These are phyloP conservation scores for Tenthredo notha DNA, from an alignment of 2,888 invertebrate genomes.

Conservation along the genomic window DNA sequence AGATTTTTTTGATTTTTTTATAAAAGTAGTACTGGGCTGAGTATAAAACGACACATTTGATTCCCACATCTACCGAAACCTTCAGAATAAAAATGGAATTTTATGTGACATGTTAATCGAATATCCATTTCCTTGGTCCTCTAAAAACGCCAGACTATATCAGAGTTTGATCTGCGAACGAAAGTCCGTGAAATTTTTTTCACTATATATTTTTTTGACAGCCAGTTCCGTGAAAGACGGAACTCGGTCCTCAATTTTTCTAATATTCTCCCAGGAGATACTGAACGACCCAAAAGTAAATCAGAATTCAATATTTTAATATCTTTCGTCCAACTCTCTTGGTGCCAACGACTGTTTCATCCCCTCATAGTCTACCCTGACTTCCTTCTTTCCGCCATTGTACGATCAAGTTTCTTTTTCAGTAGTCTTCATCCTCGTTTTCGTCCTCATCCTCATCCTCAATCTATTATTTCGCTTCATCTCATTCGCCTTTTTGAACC, in stretches of 20 bases:
- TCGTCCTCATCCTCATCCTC: slow-evolving; percentile 43
- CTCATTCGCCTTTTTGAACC: slow-evolving; percentile 12
- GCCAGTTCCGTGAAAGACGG: slow-evolving; percentile 9
- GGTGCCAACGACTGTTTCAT: slow-evolving; percentile 36
- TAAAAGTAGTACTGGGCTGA: background rate
- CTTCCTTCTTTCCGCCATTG: background rate
- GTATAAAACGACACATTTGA: slow-evolving; percentile 2
- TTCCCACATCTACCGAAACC: background rate
- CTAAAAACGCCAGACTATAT: background rate
- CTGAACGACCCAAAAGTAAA: slow-evolving; percentile 24
- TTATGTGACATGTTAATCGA: slow-evolving; percentile 22
- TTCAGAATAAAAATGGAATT: background rate
- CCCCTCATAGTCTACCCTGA: slow-evolving; percentile 30
- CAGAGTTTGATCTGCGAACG: background rate
- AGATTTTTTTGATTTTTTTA: background rate
- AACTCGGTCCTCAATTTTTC: slow-evolving; percentile 7
- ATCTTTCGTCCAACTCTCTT: slow-evolving; percentile 43
- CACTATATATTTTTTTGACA: background rate
- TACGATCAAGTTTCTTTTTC: slow-evolving; percentile 35
- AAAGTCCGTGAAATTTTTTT: slow-evolving; percentile 8
- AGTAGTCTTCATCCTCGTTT: slow-evolving; percentile 45
- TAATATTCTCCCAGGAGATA: slow-evolving; percentile 40
- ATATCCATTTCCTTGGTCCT: background rate
- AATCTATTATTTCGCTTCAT: slow-evolving; percentile 24
- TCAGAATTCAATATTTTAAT: slow-evolving; percentile 47